Evolutionary conservation across 2,797 vertebrate species (phyloP), one percentile per base, ranked within the genome.

Genomic region (Rhynchotus rufescens): DNA sequence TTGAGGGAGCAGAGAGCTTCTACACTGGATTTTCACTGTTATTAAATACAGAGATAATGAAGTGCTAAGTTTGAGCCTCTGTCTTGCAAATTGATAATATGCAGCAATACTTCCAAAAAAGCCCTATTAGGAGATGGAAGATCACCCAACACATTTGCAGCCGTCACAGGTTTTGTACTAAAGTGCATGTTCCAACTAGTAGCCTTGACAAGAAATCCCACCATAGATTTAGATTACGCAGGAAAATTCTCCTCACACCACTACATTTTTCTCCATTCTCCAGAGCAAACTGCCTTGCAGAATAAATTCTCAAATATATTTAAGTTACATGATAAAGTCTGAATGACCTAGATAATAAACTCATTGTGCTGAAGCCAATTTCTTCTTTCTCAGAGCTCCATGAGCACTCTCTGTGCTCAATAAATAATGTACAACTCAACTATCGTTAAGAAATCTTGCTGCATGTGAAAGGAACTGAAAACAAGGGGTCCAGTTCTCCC

Each of bases 301-400:
- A 93, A 94, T 86, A 94, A 86, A 93, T 93, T 94, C 85, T 72
- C 89, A 80, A 86, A 92, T 89, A 80, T 25, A 92, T 91, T 91
- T 89, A 89, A 22, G 62, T 65, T 72, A 89, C 80, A 77, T 25
- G 45, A 57, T 49, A 82, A 72, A 8, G 49, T 11, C 91, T 80
- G 76, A 94, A 57, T 75, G 78, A 91, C 91, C 92, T 52, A 86
- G 80, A 93, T 88, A 92, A 95, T 49, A 81, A 92, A 92, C 42
- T 68, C 61, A 67, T 4, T 65, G 85, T 84, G 81, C 1, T 0
- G 26, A 72, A 80, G 59, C 34, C 59, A 75, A 54, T 81, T 79
- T 80, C 30, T 78, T 56, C 56, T 26, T 84, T 54, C 84, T 78
- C 59, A 47, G 79, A 80, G 72, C 61, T 86, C 72, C 51, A 30